Evolutionary conservation across 35 echinoderm and acorn worm genomes (phyloP), one percentile per base, ranked within the genome.

Genomic region (Ophiothrix spiculata): DNA sequence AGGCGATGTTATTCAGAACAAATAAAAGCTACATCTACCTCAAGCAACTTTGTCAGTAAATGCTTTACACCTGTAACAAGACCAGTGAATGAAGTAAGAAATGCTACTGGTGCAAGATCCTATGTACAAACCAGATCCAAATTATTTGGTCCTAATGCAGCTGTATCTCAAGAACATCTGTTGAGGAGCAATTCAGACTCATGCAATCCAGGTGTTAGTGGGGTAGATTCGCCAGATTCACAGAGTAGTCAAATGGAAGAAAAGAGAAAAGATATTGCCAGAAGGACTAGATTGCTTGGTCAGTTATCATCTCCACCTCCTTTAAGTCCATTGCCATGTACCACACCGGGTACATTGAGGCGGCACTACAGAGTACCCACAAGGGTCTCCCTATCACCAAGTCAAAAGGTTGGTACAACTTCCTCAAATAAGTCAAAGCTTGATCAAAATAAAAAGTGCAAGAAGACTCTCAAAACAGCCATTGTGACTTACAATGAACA

Each of bases 221-320:
- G 64, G 32, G 81, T 33, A 31, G 39, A 63, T 35, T 69, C 64
- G 19, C 56, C 64, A 25, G 32, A 42, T 33, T 23, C 81, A 32
- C 42, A 37, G 19, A 84, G 35, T 14, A 37, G 33, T 38, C 54
- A 54, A n/a, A 8, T 36, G 14, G 81, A 84, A 23, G 23, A 84
- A 23, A 80, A 41, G 39, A 80, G 75, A 32, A 35, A 64, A 16
- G 84, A 97, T 28, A 31, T 79, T n/a, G 45, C 56, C 38, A 95
- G 89, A 21, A 83, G 89, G 40, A 75, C 36, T 0, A 77, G 85
- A 40, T 86, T 95, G 39, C 84, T 97, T 25, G 38, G 42, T 32
- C 56, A 84, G 39, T 82, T 97, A 75, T 91, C 90, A 0, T 97
- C 94, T 33, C 94, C 94, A 78, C 94, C 94, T 0, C 87, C 94